Evolutionary conservation across 2,113 vertebrate species (phyloP).

Genomic region (Takifugu flavidus): DNA sequence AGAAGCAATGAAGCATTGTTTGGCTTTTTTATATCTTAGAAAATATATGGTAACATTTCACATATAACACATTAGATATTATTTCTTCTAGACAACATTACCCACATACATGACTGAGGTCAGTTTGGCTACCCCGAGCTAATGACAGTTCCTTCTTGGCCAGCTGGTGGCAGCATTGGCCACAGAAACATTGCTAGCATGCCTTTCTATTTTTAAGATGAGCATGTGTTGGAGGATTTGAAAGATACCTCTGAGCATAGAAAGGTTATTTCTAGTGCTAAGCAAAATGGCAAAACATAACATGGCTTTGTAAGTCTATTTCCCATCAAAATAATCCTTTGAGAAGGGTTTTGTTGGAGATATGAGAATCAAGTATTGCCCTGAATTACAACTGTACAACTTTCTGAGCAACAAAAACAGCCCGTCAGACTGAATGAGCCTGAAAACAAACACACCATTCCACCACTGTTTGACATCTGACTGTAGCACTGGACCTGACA

Average conservation of each 20-base stretch:
- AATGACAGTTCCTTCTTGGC: neutral
- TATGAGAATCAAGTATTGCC: too few relatives aligned
- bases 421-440: neutral
- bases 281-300: slow-evolving; percentile 1
- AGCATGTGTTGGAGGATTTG: slow-evolving; percentile 65
- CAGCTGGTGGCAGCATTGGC: slow-evolving; percentile 70
- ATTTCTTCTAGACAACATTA: too few relatives aligned
- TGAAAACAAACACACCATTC: neutral
- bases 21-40: too few relatives aligned
- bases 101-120: too few relatives aligned
- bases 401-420: too few relatives aligned
- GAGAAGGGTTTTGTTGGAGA: too few relatives aligned
- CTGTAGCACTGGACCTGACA: slow-evolving; percentile 24
- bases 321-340: neutral
- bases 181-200: slow-evolving; percentile 30
- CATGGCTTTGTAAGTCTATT: slow-evolving; percentile 2
- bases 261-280: slow-evolving; percentile 27
- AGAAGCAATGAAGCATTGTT: neutral
- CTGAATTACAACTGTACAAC: too few relatives aligned
- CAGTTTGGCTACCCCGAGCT: neutral
- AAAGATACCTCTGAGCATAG: slow-evolving; percentile 51
- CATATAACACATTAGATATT: too few relatives aligned
- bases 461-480: slow-evolving; percentile 18
- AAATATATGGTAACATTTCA: too few relatives aligned
- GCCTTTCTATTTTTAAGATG: slow-evolving; percentile 69